Base-by-base conservation (phyloP, 2,888 invertebrate species). In the Carabus problematicus region DNA sequence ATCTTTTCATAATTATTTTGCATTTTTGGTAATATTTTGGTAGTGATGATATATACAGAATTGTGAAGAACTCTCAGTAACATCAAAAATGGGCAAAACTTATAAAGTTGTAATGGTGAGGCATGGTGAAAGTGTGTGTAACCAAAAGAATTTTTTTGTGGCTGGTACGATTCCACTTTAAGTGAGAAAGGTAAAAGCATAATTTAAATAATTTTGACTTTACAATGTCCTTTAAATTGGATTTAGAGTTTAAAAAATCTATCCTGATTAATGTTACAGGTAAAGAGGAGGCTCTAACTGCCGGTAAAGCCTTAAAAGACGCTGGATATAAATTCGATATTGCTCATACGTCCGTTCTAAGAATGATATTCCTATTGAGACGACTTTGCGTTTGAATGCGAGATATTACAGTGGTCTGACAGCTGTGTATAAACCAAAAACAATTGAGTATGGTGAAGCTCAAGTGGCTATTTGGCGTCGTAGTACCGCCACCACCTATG, bases 381-480 rank as follows among this genome's bases (percentile, higher is more conserved):
- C 87, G 75, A 87, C 87, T 0, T 89, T 89, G 89, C 82, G 88
- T 8, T 79, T 89, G 12, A 89, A 89, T 74, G 88, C 89, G 77
- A 82, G 89, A 72, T 89, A 89, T 74, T 89, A 89, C 75, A 89
- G 89, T 49, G 87, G 87, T n/a, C 80, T 89, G 0, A 89, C 88
- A 19, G 89, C 89, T 11, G 82, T 89, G 74, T 88, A 89, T 74
- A 89, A 89, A 76, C 86, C 88, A 0, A 88, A 89, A 80, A 89
- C 89, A 8, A 88, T 88, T 29, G 85, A 88, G 73, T 89, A 88
- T 75, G 89, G 89, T 3, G 88, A 89, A 75, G 86, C 84, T 47
- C 88, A 89, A 80, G 88, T 95, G 8, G 92, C 93, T 82, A 91
- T 92, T 75, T 95, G 95, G 95, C 88, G 95, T 72, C 88, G 95